phyloP scores from a whole-genome alignment of 2,113 vertebrate species.

The Bettongia penicillata region DNA sequence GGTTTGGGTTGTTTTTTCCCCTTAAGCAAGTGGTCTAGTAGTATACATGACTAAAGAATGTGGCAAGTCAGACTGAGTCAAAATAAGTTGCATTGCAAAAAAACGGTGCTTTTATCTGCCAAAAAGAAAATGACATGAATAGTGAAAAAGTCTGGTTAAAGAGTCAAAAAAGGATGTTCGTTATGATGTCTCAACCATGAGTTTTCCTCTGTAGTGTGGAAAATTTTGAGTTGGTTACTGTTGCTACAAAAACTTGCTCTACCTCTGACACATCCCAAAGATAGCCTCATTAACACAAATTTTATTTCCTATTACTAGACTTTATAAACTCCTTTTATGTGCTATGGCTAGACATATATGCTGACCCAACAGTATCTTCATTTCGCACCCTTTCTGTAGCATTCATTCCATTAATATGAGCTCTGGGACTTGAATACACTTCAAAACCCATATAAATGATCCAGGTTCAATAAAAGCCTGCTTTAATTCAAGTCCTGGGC shows the following conservation, averaged over 20 bases:
- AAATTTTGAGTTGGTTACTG: conserved; percentile 9
- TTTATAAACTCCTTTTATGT: neutral
- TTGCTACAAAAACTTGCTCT: neutral
- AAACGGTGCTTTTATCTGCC: conserved; percentile 53
- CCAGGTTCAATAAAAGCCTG: neutral
- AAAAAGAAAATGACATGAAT: neutral
- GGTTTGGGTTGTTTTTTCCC: neutral
- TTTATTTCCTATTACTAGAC: neutral
- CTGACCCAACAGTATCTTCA: conserved; percentile 11
- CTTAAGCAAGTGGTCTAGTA: conserved; percentile 42
- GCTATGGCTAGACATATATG: neutral
- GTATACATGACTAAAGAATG: conserved; percentile 31
- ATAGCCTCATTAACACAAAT: conserved; percentile 17
- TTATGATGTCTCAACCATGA: conserved; percentile 21
- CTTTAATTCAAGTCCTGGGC: neutral
- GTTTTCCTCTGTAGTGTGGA: neutral
- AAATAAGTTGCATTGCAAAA: neutral
- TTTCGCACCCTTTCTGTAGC: conserved; percentile 39
- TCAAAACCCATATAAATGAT: conserved; percentile 32
- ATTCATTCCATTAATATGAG: conserved; percentile 15
- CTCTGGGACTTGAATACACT: neutral
- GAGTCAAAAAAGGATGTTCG: conserved; percentile 50
- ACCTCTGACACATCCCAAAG: conserved; percentile 36
- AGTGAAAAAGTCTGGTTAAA: conserved; percentile 31
- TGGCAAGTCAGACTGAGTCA: conserved; percentile 26